Evolutionary conservation across 2,888 invertebrate genomes (phyloP).

Genomic region (Taenaris catops): DNA sequence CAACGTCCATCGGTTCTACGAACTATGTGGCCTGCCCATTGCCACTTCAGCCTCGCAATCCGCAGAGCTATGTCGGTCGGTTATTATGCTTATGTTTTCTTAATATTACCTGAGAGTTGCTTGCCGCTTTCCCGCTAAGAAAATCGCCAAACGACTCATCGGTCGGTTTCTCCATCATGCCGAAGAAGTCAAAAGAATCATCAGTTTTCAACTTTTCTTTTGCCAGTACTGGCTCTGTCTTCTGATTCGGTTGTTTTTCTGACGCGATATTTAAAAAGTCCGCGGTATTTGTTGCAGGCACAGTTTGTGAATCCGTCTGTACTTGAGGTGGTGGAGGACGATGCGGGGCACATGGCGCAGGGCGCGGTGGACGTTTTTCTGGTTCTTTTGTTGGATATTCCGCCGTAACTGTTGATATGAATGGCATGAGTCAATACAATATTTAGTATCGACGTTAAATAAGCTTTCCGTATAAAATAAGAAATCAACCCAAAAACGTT

Average conservation of each 20-base stretch:
- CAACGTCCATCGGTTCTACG: no score
- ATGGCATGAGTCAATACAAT: no score
- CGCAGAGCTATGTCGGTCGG: no score
- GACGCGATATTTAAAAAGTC: constrained; percentile 55
- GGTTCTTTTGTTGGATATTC: constrained; percentile 45
- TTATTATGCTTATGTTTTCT: no score
- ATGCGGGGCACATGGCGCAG: constrained; percentile 37
- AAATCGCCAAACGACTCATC: constrained; percentile 72
- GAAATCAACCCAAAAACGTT: no score
- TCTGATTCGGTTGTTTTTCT: constrained; percentile 23
- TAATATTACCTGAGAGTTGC: constrained; percentile 33
- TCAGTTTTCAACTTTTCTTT: constrained; percentile 45
- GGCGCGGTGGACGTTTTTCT: constrained; percentile 44
- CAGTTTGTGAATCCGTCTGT: constrained; percentile 17
- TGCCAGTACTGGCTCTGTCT: constrained; percentile 30
- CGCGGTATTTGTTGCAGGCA: constrained; percentile 33
- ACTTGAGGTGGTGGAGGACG: constrained; percentile 30
- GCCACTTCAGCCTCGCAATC: no score
- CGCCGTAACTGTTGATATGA: constrained; percentile 55
- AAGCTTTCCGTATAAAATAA: no score
- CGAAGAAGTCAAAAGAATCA: constrained; percentile 81
- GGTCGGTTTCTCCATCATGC: constrained; percentile 76
- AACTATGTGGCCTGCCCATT: no score
- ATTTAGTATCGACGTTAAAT: no score
- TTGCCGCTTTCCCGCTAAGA: constrained; percentile 44